These are phyloP conservation scores for Polydrusus cervinus DNA, from an alignment of 2,888 invertebrate species.

Conservation along the genomic window DNA sequence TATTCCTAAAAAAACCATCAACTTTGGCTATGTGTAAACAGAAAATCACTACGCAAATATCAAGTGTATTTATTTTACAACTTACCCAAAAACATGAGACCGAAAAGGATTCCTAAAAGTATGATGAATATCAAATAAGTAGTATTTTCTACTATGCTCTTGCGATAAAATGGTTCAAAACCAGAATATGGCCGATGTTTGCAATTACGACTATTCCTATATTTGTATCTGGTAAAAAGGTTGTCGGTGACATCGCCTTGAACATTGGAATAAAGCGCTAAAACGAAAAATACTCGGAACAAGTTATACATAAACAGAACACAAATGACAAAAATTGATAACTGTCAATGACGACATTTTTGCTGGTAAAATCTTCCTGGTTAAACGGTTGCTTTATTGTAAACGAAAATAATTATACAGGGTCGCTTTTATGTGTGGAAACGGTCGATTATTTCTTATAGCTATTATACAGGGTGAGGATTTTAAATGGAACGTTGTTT, in stretches of 20 bases:
- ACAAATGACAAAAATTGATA: conserved; percentile 3
- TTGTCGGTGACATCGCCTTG: conserved; percentile 18
- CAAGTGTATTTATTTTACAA: neutral
- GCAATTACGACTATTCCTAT: conserved; percentile 46
- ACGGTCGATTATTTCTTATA: too few relatives aligned
- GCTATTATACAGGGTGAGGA: too few relatives aligned
- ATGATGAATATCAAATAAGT: conserved; percentile 59
- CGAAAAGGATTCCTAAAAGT: conserved; percentile 60
- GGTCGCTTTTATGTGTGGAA: too few relatives aligned
- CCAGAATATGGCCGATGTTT: conserved; percentile 40
- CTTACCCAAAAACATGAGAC: conserved; percentile 62
- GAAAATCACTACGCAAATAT: too few relatives aligned
- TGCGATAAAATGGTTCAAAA: conserved; percentile 56
- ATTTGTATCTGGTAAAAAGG: conserved; percentile 11
- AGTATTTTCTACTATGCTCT: conserved; percentile 59
- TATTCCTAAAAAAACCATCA: too few relatives aligned
- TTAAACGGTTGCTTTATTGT: too few relatives aligned
- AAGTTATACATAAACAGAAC: conserved; percentile 22
- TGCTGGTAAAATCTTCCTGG: too few relatives aligned
- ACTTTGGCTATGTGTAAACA: too few relatives aligned
- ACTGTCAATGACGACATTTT: conserved; percentile 3
- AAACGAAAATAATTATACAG: too few relatives aligned
- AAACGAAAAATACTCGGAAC: conserved; percentile 20
- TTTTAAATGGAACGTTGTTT: too few relatives aligned
- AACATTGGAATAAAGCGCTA: conserved; percentile 4